Base-by-base conservation (phyloP, 2,888 invertebrate genomes). In the Malachius bipustulatus region DNA sequence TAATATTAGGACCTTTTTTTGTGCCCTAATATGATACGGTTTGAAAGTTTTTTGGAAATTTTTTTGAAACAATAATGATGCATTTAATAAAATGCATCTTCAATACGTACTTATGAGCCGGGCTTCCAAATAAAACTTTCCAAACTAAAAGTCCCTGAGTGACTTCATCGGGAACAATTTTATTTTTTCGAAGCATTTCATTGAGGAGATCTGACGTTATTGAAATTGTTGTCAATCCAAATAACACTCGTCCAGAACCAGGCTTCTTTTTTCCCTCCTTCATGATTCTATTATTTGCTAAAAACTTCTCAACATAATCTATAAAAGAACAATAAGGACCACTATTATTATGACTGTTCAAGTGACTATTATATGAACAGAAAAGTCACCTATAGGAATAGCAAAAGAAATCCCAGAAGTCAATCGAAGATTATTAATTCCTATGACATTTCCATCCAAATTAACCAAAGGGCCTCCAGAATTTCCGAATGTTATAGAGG, bases 391-490 rank as follows among this genome's bases (percentile, higher is more conserved):
- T 19, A 83, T 81, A 13, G 94, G 93, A 55, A 94, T 93, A 0
- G 94, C 91, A 61, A 96, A 94, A 0, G 89, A 89, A 45, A 94
- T 93, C 12, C 94, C 94, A 0, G 84, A 76, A 0, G 89, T 84
- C 9, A 90, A 82, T 59, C 85, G 85, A 81, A 91, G 83, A 19
- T 84, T 82, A 57, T 88, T 91, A 11, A 91, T 84, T 1, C 94
- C 94, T 46, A 96, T 90, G 0, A 84, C 93, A 60, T 93, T 88
- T 0, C 91, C 91, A 52, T 91, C 85, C 49, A 94, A 62, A 64
- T 96, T 93, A 0, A 96, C 83, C 2, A 96, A 61, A 0, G 94
- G 94, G 0, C 94, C 94, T 2, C 94, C 94, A 10, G 91, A 91
- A 65, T 94, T 94, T 3, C 94, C 94, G 59, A 88, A 89, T 1